Base-by-base conservation (phyloP, 2,113 vertebrate species). In the Deroptyus accipitrinus region DNA sequence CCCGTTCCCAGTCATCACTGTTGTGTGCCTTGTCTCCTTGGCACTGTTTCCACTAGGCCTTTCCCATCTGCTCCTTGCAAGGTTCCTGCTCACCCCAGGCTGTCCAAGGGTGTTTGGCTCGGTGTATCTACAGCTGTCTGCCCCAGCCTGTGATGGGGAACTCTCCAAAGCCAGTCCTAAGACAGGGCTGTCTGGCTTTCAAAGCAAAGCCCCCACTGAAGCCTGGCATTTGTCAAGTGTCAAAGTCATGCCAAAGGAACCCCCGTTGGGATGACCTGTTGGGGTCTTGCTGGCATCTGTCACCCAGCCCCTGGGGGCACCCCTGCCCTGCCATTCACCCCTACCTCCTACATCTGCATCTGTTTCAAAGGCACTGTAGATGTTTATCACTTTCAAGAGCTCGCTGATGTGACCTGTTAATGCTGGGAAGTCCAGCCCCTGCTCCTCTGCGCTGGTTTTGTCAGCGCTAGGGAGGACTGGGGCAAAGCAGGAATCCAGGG, bases 401-500 rank as follows among this genome's bases (percentile, higher is more conserved):
- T 17, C 0, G 0, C 37, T 77, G 54, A 48, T 85, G 67, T 64
- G 49, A 84, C 37, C 24, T 31, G 30, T 80, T 88, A 54, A 51
- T 37, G 55, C 55, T 83, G 82, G 67, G 1, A 69, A 90, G 55
- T 72, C 76, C 75, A 90, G 59, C 42, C 57, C 25, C 4, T 3
- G 28, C 42, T 87, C 30, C 41, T 55, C 48, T 12, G 12, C 0
- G 0, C 44, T 52, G 30, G 33, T 55, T 75, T 90, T 3, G 1
- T 64, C 52, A 35, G 28, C 8, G 2, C 10, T 1, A 1, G 31
- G 11, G 25, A 46, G 42, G 44, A 74, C 13, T 9, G 2, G 24
- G 55, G 7, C 2, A 0, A 74, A 77, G 49, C 0, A 0, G 30
- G 39, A 57, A 83, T 8, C 35, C 2, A 9, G 64, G 30, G 7